These are phyloP conservation scores for Lycodopsis pacificus DNA, from an alignment of 2,797 vertebrate species.

Conservation along the genomic window DNA sequence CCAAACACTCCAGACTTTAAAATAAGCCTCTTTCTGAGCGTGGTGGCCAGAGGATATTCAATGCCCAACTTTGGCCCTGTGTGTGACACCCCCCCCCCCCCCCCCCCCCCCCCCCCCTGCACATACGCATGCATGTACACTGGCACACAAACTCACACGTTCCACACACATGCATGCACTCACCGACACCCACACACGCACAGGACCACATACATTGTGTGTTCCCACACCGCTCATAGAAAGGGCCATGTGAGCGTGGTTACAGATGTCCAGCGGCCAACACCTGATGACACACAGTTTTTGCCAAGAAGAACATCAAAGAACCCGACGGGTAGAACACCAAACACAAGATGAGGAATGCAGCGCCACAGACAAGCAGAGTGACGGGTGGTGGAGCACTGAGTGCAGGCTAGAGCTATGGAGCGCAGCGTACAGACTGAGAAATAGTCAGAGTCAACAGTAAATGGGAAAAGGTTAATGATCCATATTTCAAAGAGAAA, in stretches of 20 bases:
- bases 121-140: conserved; percentile 49
- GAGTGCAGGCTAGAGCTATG: conserved; percentile 70
- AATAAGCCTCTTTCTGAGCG: conserved; percentile 51
- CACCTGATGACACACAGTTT: conserved; percentile 83
- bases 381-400: conserved; percentile 78
- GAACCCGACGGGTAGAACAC: conserved; percentile 76
- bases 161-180: conserved; percentile 34
- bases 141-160: conserved; percentile 28
- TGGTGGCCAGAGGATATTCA: conserved; percentile 37
- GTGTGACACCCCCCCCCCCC: conserved; percentile 43
- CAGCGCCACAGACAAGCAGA: conserved; percentile 83
- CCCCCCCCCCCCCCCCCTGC: conserved; percentile 13
- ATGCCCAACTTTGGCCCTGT: conserved; percentile 39
- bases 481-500: conserved; percentile 42
- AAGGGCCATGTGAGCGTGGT: conserved; percentile 65
- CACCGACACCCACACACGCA: conserved; percentile 25
- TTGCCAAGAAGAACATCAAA: conserved; percentile 79
- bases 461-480: conserved; percentile 60
- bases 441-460: conserved; percentile 79
- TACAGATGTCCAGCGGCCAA: conserved; percentile 77
- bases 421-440: conserved; percentile 67
- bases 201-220: conserved; percentile 45
- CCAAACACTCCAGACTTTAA: conserved; percentile 52
- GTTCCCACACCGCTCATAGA: conserved; percentile 53
- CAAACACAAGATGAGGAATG: conserved; percentile 84